Base-by-base conservation (phyloP, 1,140 invertebrate species). In the Schlechtendalia chinensis region DNA sequence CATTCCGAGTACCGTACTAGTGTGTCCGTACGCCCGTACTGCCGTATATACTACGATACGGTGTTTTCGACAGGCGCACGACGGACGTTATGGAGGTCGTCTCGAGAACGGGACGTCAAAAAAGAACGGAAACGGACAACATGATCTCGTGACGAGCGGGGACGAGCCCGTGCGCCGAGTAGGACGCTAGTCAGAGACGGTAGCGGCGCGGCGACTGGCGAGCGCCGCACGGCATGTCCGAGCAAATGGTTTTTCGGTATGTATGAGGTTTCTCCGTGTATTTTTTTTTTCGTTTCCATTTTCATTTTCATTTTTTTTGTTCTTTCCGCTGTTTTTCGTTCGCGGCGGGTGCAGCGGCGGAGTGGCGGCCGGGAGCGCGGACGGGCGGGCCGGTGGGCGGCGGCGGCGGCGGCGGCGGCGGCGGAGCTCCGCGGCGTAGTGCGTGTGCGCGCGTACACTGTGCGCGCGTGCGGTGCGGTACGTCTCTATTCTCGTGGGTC, bases 231-330 rank as follows among this genome's bases (percentile, higher is more conserved):
- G 32, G 32, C 32, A n/a, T 53, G 69, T 53, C 69, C 69, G 69
- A 72, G 24, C 69, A 72, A 74, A 54, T 74, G 27, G 71, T 45
- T 74, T 74, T 32, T 74, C 53, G 11, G 27, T 74, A 54, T 32
- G 17, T 74, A 54, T 32, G 17, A 56, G 53, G 22, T 56, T 54
- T 54, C 27, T 27, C 19, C 27, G 14, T 24, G 14, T n/a, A 17
- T 74, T 74, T 74, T 32, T 56, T 12, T 6, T 29, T 24, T 47
- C 39, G 29, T 74, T 58, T 24, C 6, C 56, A n/a, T n/a, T n/a
- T n/a, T n/a, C n/a, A n/a, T n/a, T n/a, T n/a, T n/a, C n/a, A n/a
- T n/a, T n/a, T n/a, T n/a, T n/a, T n/a, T n/a, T n/a, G n/a, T n/a
- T n/a, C n/a, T n/a, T n/a, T n/a, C n/a, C n/a, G n/a, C n/a, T n/a